Evolutionary conservation across 2,888 invertebrate species (phyloP).

Genomic region (Leptinotarsa haldemani): DNA sequence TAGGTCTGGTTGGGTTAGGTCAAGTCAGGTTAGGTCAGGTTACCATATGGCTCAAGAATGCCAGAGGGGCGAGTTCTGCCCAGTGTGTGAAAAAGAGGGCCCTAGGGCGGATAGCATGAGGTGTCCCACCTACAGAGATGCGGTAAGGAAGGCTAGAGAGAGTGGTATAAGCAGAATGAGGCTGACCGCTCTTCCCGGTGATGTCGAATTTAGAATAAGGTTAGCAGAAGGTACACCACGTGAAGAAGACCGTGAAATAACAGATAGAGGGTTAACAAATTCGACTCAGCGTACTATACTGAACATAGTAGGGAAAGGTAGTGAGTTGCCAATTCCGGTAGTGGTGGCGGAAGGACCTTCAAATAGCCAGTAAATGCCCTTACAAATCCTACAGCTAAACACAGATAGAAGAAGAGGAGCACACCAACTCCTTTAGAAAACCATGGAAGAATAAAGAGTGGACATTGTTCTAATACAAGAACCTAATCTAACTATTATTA

Average conservation of each 20-base stretch:
- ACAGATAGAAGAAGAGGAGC: slow-evolving; percentile 3
- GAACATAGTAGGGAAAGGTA: not conserved
- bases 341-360: not conserved
- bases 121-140: not conserved
- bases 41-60: slow-evolving; percentile 26
- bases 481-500: not conserved
- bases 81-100: not conserved
- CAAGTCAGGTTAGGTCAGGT: too few species aligned
- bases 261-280: not conserved
- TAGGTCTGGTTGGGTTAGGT: too few species aligned
- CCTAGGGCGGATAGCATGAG: not conserved
- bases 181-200: not conserved
- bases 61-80: not conserved
- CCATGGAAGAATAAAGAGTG: not conserved
- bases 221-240: not conserved
- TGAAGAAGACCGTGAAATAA: too few species aligned
- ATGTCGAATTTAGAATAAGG: not conserved
- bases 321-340: not conserved
- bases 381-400: slow-evolving; percentile 16
- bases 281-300: not conserved
- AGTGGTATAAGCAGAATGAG: not conserved
- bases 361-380: not conserved
- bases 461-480: slow-evolving; percentile 4
- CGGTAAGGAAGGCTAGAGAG: not conserved
- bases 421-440: not conserved